Evolutionary conservation across 2,888 invertebrate species (phyloP), one percentile per base, ranked within the genome.

Genomic region (Physocephala rufipes): DNA sequence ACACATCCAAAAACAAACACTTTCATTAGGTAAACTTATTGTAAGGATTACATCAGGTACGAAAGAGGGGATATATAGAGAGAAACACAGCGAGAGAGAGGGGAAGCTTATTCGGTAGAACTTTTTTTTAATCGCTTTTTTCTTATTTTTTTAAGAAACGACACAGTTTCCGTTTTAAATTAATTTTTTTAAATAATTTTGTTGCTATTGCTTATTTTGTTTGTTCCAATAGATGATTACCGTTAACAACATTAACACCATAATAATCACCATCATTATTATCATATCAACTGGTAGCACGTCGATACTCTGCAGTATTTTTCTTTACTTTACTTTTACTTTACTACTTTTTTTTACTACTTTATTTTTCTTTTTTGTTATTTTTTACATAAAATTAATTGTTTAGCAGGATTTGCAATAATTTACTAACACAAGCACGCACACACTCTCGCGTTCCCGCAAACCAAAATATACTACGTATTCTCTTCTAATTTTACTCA

Each of bases 261-360:
- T 36, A 4, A 36, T 36, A 4, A 36, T 36, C 36, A 36, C 9
- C 36, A 36, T 19, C n/a, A 53, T n/a, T n/a, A n/a, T n/a, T n/a
- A n/a, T n/a, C n/a, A n/a, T n/a, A n/a, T 19, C 53, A 53, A 24
- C 16, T 2, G 9, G 53, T 5, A 19, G 24, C 55, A 55, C 19
- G 19, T 55, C 55, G 24, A 26, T 21, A 24, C n/a, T n/a, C n/a
- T n/a, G 9, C 36, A 36, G 9, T 36, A 36, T 9, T 36, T 36
- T 36, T 36, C 36, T 36, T 26, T 13, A 24, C 13, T 21, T 55
- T 55, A 21, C 15, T 55, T n/a, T 58, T 62, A 36, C 24, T 62
- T 49, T 61, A 59, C 19, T 61, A 26, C 30, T 49, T 36, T 69
- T 49, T 51, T 69, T 62, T 51, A 19, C 28, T 36, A 2, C 36